These are phyloP conservation scores for Intellagama lesueurii DNA, from an alignment of 2,797 vertebrate species.

Conservation along the genomic window DNA sequence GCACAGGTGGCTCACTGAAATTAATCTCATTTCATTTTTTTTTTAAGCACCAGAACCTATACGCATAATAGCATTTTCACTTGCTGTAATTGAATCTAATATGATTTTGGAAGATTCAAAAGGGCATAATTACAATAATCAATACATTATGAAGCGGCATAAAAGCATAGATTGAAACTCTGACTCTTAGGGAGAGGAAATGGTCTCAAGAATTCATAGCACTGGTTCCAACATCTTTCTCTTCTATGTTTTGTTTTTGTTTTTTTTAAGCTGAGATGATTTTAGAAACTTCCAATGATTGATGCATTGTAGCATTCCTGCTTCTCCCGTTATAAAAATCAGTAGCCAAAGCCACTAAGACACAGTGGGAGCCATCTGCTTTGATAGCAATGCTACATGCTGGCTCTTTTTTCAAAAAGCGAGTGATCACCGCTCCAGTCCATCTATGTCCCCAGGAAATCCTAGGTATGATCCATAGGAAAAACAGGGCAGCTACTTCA, in stretches of 20 bases:
- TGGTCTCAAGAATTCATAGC: slow-evolving; percentile 44
- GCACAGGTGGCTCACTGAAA: slow-evolving; percentile 39
- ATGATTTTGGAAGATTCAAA: slow-evolving; percentile 65
- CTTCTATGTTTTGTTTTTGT: no score
- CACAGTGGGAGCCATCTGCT: not conserved
- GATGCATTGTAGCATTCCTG: not conserved
- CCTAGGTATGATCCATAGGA: no score
- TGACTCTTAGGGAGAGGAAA: slow-evolving; percentile 7
- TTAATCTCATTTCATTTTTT: slow-evolving; percentile 61
- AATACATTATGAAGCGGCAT: slow-evolving; percentile 54
- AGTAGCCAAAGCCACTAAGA: not conserved
- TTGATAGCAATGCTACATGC: not conserved
- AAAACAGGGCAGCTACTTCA: no score
- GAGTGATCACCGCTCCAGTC: not conserved
- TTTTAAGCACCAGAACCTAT: slow-evolving; percentile 42
- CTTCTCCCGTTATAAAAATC: not conserved
- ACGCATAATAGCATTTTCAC: slow-evolving; percentile 71
- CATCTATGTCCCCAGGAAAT: no score
- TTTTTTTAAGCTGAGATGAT: not conserved
- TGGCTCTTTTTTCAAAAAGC: not conserved
- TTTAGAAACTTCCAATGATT: not conserved
- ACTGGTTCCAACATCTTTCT: slow-evolving; percentile 40
- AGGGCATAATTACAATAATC: slow-evolving; percentile 73
- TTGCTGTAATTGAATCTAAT: slow-evolving; percentile 68
- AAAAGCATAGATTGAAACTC: slow-evolving; percentile 65